A percentile compares a stretch with the other conserved stretches of the same genome.
These are phyloP conservation scores for Ophion obscuratus DNA, from an alignment of 2,888 invertebrate species.

Conservation along the genomic window DNA sequence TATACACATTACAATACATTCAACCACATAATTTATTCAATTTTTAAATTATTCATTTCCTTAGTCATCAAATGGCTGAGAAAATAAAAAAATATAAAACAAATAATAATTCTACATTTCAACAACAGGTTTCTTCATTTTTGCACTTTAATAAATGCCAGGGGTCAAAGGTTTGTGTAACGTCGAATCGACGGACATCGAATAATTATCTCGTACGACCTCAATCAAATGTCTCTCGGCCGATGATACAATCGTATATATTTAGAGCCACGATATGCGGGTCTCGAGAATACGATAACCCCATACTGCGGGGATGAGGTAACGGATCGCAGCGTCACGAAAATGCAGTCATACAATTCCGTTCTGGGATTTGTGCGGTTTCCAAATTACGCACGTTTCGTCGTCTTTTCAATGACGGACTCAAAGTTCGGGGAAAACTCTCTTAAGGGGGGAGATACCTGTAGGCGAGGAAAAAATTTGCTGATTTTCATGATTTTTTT, in stretches of 20 bases:
- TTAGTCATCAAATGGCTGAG: too few relatives aligned
- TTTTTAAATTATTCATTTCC: too few relatives aligned
- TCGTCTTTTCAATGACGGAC: neutral
- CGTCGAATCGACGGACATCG: neutral
- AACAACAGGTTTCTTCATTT: too few relatives aligned
- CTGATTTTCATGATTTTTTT: too few relatives aligned
- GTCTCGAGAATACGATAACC: constrained; percentile 29
- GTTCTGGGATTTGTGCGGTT: neutral
- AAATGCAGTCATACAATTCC: too few relatives aligned
- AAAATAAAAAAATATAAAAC: too few relatives aligned
- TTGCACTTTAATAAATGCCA: too few relatives aligned
- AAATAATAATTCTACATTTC: too few relatives aligned
- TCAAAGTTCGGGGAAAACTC: neutral
- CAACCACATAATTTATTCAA: too few relatives aligned
- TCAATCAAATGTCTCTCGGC: constrained; percentile 3
- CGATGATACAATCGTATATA: constrained; percentile 20
- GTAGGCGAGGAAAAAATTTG: too few relatives aligned
- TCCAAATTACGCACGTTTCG: neutral
- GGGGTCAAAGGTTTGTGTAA: neutral
- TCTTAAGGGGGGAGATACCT: too few relatives aligned
- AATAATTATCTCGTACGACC: neutral
- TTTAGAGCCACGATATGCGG: constrained; percentile 22
- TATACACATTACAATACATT: too few relatives aligned
- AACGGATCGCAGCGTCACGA: constrained; percentile 5
- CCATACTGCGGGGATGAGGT: neutral